Conservation (phyloP, 2,888 invertebrate genomes). For the Geophilus truncorum region DNA sequence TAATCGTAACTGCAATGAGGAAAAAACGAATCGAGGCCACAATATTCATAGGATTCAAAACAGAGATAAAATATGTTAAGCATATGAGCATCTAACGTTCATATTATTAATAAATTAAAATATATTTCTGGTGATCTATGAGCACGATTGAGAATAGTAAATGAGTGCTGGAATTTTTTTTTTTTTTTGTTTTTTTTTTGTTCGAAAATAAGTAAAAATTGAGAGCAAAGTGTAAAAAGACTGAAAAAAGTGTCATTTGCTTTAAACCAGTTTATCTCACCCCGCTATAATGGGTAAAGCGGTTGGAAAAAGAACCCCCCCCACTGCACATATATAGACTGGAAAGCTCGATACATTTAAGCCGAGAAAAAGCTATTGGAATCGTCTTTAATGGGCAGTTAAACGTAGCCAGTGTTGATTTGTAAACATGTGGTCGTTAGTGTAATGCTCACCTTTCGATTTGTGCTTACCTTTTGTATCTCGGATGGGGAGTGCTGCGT, state of each 20-base stretch:
- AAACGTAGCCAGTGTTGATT: neutral
- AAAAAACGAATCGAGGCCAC: neutral
- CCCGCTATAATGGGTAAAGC: neutral
- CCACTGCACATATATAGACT: neutral
- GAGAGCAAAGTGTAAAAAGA: neutral
- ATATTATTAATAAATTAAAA: conserved; percentile 25
- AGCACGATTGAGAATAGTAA: neutral
- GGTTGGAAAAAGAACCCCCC: neutral
- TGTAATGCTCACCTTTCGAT: conserved; percentile 7
- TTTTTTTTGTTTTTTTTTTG: neutral
- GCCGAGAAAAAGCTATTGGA: neutral
- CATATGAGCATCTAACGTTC: neutral
- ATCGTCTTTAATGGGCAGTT: neutral
- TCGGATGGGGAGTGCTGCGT: neutral
- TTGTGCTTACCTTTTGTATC: conserved; percentile 18
- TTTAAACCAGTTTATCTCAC: neutral
- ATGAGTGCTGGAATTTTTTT: neutral
- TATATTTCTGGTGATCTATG: neutral
- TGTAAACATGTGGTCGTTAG: neutral
- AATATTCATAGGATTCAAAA: neutral
- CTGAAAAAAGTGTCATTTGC: too few relatives aligned
- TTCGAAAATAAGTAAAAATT: neutral
- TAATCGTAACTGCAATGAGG: neutral
- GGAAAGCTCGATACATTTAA: neutral
- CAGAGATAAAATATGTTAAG: neutral